Percentiles rank a stretch among this genome's conserved stretches.
phyloP scores from a whole-genome alignment of 2,113 vertebrate genomes.

The Ia io region DNA sequence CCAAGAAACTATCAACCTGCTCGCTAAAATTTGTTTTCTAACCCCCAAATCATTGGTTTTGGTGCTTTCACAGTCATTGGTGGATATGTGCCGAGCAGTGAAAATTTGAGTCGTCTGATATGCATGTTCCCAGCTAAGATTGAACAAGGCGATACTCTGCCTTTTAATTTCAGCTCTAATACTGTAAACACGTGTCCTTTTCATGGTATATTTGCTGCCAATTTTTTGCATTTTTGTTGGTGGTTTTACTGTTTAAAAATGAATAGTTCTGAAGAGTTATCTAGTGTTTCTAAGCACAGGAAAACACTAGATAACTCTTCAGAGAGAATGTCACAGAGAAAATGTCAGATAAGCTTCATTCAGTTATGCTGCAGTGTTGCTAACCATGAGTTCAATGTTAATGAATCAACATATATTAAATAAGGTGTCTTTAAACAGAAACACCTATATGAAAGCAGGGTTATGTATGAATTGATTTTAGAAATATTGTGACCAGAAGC shows the following conservation, averaged over 20 bases:
- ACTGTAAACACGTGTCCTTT: neutral
- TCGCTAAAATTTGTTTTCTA: neutral
- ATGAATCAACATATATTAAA: neutral
- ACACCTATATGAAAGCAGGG: neutral
- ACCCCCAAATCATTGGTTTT: neutral
- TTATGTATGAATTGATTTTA: neutral
- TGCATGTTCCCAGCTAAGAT: neutral
- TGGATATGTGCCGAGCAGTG: neutral
- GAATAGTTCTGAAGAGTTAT: neutral
- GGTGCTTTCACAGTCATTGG: neutral
- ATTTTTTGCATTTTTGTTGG: neutral
- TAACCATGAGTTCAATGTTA: neutral
- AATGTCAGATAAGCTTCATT: neutral
- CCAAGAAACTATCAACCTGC: neutral
- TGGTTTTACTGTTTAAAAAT: neutral
- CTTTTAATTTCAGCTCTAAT: neutral
- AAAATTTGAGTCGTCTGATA: neutral
- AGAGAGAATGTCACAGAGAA: neutral
- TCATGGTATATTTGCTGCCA: neutral
- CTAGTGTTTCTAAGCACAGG: neutral
- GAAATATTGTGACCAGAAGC: neutral
- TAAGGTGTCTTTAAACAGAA: neutral
- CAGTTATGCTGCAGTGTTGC: neutral
- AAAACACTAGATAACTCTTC: neutral
- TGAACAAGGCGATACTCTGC: neutral